A percentile compares a stretch with the other conserved stretches of the same genome.
Evolutionary conservation across 2,113 vertebrate genomes (phyloP).

Genomic region (Athene cunicularia): DNA sequence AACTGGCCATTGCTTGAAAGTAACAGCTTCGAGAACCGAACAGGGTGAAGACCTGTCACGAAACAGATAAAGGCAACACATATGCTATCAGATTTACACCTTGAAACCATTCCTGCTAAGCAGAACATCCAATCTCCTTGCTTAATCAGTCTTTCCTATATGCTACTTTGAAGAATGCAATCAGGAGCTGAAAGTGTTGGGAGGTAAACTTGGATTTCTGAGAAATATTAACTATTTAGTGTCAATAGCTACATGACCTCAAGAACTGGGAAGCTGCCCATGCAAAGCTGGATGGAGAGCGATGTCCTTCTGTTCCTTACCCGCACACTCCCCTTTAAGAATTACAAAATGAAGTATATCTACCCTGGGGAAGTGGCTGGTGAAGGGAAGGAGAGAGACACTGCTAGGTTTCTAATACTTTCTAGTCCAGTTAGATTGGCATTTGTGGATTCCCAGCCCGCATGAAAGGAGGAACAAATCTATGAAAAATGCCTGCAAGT

Average conservation of each 20-base stretch:
- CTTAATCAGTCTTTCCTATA: neutral
- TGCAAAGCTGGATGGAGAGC: neutral
- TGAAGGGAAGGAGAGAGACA: neutral
- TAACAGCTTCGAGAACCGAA: neutral
- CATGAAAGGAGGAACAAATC: neutral
- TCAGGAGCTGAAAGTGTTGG: neutral
- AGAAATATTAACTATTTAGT: neutral
- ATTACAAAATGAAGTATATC: neutral
- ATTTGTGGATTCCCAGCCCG: neutral
- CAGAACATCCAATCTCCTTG: neutral
- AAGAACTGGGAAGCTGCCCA: neutral
- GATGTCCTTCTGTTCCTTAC: neutral
- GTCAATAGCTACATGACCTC: accelerated
- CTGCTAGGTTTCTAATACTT: neutral
- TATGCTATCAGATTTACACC: accelerated
- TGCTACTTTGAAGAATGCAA: accelerated
- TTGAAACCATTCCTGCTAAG: neutral
- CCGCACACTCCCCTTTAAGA: accelerated
- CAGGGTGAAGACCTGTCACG: neutral
- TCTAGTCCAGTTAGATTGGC: neutral
- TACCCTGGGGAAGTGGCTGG: neutral
- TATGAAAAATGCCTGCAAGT: neutral
- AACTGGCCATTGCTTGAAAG: neutral
- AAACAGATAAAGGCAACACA: neutral
- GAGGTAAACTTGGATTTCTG: neutral